Conservation (phyloP, 2,113 vertebrate genomes). For the Mobula hypostoma region DNA sequence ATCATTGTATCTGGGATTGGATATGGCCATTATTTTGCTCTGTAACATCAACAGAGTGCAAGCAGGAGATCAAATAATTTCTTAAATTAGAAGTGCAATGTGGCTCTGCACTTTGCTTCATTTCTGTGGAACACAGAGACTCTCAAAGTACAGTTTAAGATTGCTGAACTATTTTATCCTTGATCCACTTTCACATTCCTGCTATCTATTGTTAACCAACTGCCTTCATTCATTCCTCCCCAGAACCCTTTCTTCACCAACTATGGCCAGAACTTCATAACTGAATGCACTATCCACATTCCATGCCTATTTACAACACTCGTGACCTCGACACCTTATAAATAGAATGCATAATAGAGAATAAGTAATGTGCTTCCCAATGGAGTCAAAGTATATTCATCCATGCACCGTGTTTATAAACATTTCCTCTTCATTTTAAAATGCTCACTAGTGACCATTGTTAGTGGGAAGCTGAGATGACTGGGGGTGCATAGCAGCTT, state of each 20-base stretch:
- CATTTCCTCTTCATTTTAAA: not conserved
- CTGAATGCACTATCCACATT: not conserved
- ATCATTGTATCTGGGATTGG: conserved; percentile 50
- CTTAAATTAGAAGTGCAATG: not conserved
- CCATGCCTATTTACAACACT: not conserved
- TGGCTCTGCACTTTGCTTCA: not conserved
- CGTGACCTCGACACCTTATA: not conserved
- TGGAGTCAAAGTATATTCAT: not conserved
- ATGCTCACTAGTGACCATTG: not conserved
- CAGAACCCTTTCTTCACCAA: not conserved
- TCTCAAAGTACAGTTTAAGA: not conserved
- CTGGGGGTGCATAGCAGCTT: not conserved
- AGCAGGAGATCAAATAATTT: not conserved
- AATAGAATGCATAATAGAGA: not conserved
- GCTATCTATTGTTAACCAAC: not conserved
- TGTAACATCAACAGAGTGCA: not conserved
- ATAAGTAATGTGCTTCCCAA: not conserved
- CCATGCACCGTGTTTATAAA: not conserved
- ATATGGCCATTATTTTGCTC: conserved; percentile 47
- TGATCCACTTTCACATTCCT: not conserved
- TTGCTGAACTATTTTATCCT: not conserved
- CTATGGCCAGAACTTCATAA: not conserved
- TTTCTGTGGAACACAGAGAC: not conserved
- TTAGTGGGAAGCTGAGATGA: not conserved
- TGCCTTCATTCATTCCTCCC: not conserved